Percentiles rank a stretch among this genome's conserved stretches.
These are phyloP conservation scores for Mamestra brassicae DNA, from an alignment of 2,888 invertebrate genomes.

Conservation along the genomic window DNA sequence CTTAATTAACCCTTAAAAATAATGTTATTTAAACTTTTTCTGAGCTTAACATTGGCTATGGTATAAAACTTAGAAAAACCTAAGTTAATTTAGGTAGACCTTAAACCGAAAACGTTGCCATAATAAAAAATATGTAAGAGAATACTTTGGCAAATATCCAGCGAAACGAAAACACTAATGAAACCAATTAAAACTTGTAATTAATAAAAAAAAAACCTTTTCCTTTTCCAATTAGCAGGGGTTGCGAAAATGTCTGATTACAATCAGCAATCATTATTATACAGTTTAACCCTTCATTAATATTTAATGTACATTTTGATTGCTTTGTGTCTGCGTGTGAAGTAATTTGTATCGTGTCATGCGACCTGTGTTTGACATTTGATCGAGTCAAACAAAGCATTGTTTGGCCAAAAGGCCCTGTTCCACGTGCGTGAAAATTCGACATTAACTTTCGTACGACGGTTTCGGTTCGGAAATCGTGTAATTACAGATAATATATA, in stretches of 20 bases:
- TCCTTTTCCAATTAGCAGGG: constrained; percentile 21
- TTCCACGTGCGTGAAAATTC: constrained; percentile 40
- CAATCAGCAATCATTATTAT: constrained; percentile 27
- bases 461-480: constrained; percentile 18
- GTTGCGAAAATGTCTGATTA: constrained; percentile 40
- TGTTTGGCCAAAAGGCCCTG: constrained; percentile 15
- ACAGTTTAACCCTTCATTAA: constrained; percentile 21
- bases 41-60: background rate
- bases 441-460: constrained; percentile 39
- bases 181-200: constrained; percentile 52
- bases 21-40: background rate
- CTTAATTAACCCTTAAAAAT: background rate
- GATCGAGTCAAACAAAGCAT: constrained; percentile 39
- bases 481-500: constrained; percentile 23
- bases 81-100: background rate
- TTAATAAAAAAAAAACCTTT: constrained; percentile 24
- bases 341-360: constrained; percentile 35
- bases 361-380: constrained; percentile 55
- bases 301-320: constrained; percentile 32
- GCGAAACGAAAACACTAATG: constrained; percentile 38
- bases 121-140: constrained; percentile 14
- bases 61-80: background rate
- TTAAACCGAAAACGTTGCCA: background rate
- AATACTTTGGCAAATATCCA: constrained; percentile 22
- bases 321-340: constrained; percentile 21